Conservation (phyloP, 1,140 invertebrate species). For the Sycophaga agraensis region DNA sequence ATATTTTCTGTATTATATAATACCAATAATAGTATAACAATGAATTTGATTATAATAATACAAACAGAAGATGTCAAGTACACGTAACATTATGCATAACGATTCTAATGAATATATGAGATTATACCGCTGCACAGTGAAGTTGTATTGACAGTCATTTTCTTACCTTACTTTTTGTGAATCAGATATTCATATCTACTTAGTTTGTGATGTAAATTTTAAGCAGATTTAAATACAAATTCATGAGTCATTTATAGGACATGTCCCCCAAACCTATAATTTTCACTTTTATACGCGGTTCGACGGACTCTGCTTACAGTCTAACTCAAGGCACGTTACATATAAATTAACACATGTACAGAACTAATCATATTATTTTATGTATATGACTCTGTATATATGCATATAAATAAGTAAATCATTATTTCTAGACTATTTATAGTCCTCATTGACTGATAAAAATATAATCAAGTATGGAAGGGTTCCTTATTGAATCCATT, state of each 20-base stretch:
- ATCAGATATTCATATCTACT: constrained; percentile 8
- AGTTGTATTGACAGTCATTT: background rate
- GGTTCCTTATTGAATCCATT: too few species aligned
- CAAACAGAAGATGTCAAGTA: background rate
- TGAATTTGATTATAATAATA: too few species aligned
- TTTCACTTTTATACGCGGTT: constrained; percentile 12
- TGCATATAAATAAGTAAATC: too few species aligned
- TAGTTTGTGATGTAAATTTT: constrained; percentile 14
- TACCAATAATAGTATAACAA: too few species aligned
- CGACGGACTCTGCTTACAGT: background rate
- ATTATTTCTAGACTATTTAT: too few species aligned
- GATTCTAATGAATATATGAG: constrained; percentile 7
- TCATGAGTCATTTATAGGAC: constrained; percentile 13
- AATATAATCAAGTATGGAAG: too few species aligned
- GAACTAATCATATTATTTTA: too few species aligned
- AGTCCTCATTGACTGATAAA: too few species aligned
- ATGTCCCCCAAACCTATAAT: constrained; percentile 37
- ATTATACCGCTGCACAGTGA: constrained; percentile 1
- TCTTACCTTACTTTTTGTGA: constrained; percentile 3
- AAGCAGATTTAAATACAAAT: constrained; percentile 18
- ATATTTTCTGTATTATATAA: too few species aligned
- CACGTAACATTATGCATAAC: background rate
- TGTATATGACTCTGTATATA: too few species aligned
- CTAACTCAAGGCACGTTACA: too few species aligned
- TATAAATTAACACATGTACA: background rate